Percentiles rank a stretch among this genome's conserved stretches.
phyloP scores from a whole-genome alignment of 2,888 invertebrate species.

The Tiliacea aurago region DNA sequence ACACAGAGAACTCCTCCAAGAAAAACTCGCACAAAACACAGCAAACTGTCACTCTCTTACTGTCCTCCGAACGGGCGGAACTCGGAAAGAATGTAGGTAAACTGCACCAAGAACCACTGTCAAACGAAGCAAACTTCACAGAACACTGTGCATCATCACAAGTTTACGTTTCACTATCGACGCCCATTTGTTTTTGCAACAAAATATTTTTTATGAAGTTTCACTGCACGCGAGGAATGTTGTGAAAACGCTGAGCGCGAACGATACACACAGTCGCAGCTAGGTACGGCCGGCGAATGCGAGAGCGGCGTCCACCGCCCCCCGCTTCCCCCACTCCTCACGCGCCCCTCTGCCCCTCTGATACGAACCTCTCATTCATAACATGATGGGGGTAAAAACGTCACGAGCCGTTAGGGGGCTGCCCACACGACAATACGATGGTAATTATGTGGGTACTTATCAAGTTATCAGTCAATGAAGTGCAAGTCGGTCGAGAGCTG shows the following conservation, averaged over 20 bases:
- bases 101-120: conserved; percentile 74
- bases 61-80: conserved; percentile 79
- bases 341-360: conserved; percentile 56
- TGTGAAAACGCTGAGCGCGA: conserved; percentile 62
- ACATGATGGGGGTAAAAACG: conserved; percentile 83
- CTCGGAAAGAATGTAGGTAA: conserved; percentile 76
- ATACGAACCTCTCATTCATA: conserved; percentile 84
- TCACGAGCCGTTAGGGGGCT: conserved; percentile 72
- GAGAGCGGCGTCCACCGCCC: conserved; percentile 70
- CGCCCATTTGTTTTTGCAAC: conserved; percentile 86
- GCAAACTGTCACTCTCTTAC: conserved; percentile 82
- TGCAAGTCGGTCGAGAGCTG: conserved; percentile 63
- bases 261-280: conserved; percentile 74
- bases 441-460: conserved; percentile 76
- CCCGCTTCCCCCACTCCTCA: conserved; percentile 67
- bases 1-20: conserved; percentile 76
- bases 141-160: conserved; percentile 84
- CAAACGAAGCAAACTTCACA: conserved; percentile 71
- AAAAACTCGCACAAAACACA: conserved; percentile 82
- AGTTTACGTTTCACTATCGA: conserved; percentile 87
- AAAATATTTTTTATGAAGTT: conserved; percentile 82
- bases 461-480: conserved; percentile 70
- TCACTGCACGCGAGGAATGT: conserved; percentile 86
- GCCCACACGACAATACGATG: conserved; percentile 74
- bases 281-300: conserved; percentile 84